These are phyloP conservation scores for Eueremaeus valkanovi DNA, from an alignment of 2,888 invertebrate species.

Conservation along the genomic window DNA sequence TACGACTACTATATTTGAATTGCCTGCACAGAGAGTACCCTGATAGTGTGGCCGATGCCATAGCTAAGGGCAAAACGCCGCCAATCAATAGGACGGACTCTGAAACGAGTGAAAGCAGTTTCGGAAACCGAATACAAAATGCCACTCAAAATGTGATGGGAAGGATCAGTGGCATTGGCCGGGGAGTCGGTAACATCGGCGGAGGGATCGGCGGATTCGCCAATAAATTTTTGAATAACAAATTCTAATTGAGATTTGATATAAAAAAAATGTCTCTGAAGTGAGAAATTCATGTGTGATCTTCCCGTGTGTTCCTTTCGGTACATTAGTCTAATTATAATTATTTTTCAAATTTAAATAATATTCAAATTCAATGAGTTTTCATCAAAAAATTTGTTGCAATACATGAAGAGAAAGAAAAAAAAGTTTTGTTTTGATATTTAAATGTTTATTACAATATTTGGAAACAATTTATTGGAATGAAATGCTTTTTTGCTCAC, in stretches of 20 bases:
- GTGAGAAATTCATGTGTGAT: constrained; percentile 14
- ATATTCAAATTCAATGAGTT: no score
- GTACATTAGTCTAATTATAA: no score
- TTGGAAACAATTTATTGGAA: not conserved
- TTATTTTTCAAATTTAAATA: no score
- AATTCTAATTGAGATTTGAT: constrained; percentile 9
- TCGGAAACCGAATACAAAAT: constrained; percentile 67
- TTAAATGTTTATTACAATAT: not conserved
- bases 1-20: not conserved
- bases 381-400: not conserved
- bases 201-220: constrained; percentile 53
- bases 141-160: constrained; percentile 81
- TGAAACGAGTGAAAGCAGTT: constrained; percentile 30
- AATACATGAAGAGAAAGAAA: not conserved
- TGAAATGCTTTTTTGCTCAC: constrained; percentile 6
- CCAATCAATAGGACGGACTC: constrained; percentile 5
- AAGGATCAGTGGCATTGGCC: constrained; percentile 81
- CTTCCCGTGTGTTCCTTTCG: not conserved
- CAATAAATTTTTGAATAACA: constrained; percentile 39
- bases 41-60: not conserved
- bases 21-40: not conserved
- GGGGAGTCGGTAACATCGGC: constrained; percentile 82
- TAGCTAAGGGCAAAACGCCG: constrained; percentile 23
- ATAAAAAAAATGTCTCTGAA: not conserved
- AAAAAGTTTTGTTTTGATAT: not conserved